Evolutionary conservation across 2,797 vertebrate genomes (phyloP).

Genomic region (Tokudaia tokunoshimensis): DNA sequence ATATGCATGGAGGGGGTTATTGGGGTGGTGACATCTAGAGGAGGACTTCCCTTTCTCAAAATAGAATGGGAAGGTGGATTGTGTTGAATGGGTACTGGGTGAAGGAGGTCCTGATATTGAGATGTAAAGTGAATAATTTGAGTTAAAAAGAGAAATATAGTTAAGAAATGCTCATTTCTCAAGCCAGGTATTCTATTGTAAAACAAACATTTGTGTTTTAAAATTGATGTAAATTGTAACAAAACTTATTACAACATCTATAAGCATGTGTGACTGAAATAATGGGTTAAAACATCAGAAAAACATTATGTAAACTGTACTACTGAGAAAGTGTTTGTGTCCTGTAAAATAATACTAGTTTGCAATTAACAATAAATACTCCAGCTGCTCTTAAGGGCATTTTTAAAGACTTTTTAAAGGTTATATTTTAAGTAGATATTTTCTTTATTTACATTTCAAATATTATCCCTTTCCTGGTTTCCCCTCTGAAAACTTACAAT

Average conservation of each 20-base stretch:
- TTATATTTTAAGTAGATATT: no score
- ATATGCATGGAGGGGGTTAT: no score
- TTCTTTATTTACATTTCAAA: no score
- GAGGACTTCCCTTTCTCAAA: no score
- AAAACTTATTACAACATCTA: neutral
- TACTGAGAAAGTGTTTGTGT: constrained; percentile 30
- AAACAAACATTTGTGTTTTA: constrained; percentile 57
- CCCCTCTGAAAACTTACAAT: no score
- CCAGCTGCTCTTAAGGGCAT: neutral
- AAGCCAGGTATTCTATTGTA: constrained; percentile 14
- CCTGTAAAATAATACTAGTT: constrained; percentile 44
- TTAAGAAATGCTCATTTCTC: constrained; percentile 24
- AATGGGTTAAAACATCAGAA: constrained; percentile 25
- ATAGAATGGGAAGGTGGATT: no score
- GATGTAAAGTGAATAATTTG: no score
- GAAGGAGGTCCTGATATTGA: no score
- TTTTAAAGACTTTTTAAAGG: neutral
- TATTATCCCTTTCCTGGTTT: no score
- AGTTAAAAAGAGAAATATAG: neutral
- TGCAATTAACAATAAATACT: constrained; percentile 5
- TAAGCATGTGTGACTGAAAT: constrained; percentile 27
- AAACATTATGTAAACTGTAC: constrained; percentile 45
- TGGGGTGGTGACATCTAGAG: no score
- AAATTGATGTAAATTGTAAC: constrained; percentile 48
- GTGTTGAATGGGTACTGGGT: no score